phyloP scores from a whole-genome alignment of 2,888 invertebrate species.

The Eilema griseolum region DNA sequence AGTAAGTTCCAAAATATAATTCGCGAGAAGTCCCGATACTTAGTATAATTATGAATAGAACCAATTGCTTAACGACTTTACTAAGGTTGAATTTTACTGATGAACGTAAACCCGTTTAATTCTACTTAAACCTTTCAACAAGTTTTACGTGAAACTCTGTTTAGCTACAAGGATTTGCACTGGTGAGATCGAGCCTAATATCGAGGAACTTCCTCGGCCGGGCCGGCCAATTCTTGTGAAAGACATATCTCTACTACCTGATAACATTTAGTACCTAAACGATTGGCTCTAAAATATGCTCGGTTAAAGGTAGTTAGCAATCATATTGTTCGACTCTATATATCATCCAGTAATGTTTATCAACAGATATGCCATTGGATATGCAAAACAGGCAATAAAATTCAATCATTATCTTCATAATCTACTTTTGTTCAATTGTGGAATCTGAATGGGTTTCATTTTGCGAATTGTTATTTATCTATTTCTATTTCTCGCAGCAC shows the following conservation, averaged over 20 bases:
- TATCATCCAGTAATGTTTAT: not conserved
- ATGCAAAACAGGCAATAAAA: constrained; percentile 5
- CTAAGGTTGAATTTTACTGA: no score
- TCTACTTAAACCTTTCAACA: no score
- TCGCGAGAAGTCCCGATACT: no score
- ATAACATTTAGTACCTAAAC: not conserved
- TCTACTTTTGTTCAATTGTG: not conserved
- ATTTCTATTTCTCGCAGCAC: not conserved
- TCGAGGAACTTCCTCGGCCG: no score
- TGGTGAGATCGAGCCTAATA: no score
- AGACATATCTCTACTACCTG: not conserved
- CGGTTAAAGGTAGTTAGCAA: not conserved
- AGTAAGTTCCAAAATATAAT: no score
- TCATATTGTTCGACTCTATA: not conserved
- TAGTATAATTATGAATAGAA: no score
- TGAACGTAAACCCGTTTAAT: no score
- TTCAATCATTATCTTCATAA: not conserved
- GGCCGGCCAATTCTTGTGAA: no score
- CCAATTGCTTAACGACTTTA: no score
- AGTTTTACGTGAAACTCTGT: no score
- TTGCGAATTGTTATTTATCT: not conserved
- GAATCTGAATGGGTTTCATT: not conserved
- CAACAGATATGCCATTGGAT: not conserved
- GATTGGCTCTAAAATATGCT: not conserved
- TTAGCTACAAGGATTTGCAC: no score